Conservation (phyloP, 2,797 vertebrate genomes). For the Cercopithecus diana region DNA sequence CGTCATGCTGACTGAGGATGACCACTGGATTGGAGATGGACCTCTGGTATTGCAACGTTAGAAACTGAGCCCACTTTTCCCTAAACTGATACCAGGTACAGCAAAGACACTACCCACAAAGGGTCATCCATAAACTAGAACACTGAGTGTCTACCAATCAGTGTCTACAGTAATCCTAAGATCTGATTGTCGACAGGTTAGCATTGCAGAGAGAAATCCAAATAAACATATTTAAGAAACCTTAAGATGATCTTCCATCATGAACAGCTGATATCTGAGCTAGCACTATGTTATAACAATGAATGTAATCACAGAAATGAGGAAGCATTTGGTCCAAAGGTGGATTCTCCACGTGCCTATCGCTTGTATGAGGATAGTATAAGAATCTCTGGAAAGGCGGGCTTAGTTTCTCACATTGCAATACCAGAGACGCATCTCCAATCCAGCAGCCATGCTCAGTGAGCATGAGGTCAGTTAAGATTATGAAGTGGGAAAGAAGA, state of each 20-base stretch:
- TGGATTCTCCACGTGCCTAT: not conserved
- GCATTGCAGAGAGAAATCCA: not conserved
- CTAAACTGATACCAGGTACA: not conserved
- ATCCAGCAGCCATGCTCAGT: not conserved
- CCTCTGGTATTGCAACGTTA: not conserved
- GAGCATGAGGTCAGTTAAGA: not conserved
- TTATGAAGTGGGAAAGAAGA: not conserved
- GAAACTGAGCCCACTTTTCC: not conserved
- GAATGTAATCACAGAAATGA: not conserved
- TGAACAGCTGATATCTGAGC: not conserved
- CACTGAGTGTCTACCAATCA: not conserved
- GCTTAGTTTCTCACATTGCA: not conserved
- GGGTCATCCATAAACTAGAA: not conserved
- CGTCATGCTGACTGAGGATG: not conserved
- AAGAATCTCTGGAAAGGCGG: not conserved
- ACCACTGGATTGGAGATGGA: not conserved
- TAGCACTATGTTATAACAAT: not conserved
- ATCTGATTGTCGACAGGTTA: not conserved
- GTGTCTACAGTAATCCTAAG: not conserved
- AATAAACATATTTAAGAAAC: not conserved
- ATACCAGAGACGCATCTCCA: not conserved
- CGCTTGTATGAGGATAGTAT: not conserved
- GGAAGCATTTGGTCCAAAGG: not conserved
- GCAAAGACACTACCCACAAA: not conserved
- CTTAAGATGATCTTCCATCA: not conserved